Evolutionary conservation across 2,888 invertebrate genomes (phyloP), one percentile per base, ranked within the genome.

Genomic region (Pristionchus maxplancki): DNA sequence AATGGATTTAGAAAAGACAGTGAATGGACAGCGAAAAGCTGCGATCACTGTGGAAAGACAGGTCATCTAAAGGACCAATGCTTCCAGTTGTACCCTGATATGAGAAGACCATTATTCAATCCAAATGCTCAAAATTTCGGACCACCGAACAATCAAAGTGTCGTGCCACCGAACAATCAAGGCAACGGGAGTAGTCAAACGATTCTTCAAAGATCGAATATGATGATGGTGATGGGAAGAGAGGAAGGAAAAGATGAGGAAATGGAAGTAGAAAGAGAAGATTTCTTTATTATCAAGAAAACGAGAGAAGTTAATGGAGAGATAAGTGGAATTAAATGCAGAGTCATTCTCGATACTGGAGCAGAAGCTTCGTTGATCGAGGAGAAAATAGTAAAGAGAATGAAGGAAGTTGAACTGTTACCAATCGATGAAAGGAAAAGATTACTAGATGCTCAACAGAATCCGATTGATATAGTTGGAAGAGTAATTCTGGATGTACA

Each of bases 291-390:
- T 20, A 74, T 74, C 17, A 74, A 74, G 71, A 74, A 37, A 24
- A 74, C 37, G 6, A 37, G 71, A 40, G 71, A 74, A 74, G 40
- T 50, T 94, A 95, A 40, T 5, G 71, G 40, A 74, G 6, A 24
- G 31, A 81, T 74, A 0, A 34, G 71, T 20, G 78, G 44, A 11
- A 31, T 62, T 48, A 83, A 83, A 20, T 50, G 87, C 3, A 53
- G 87, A 3, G 88, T 88, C n/a, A 13, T 48, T 11, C 48, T 81
- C 8, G 81, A 81, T 44, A 78, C 78, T 6, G 78, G 78, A 6
- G 78, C 81, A 15, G 81, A 81, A 31, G 81, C 50, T 31, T 50
- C 48, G 1, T 15, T 81, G 24, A 81, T 81, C 2, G 34, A 34
- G 20, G 31, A 81, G 34, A 31, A 20, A 48, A 5, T 81, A 9